These are phyloP conservation scores for Trachelipus rathkii DNA, from an alignment of 1,140 invertebrate species.

Conservation along the genomic window DNA sequence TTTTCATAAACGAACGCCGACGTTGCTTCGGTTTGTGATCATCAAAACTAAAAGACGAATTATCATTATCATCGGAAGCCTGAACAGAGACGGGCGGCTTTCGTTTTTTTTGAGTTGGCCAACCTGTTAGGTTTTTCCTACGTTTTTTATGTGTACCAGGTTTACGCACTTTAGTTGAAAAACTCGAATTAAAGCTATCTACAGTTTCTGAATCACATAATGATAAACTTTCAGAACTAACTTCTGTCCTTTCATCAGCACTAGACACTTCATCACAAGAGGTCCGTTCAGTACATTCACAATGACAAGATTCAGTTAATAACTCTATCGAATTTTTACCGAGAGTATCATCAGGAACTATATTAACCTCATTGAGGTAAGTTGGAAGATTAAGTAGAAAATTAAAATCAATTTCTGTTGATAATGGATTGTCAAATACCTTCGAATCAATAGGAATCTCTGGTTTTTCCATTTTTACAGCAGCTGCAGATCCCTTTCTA, in stretches of 20 bases:
- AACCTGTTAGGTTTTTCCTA: slow-evolving; percentile 44
- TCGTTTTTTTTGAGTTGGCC: slow-evolving; percentile 40
- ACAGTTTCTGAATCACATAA: slow-evolving; percentile 44
- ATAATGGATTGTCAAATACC: slow-evolving; percentile 41
- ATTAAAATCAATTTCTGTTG: slow-evolving; percentile 40
- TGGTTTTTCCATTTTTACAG: slow-evolving; percentile 3
- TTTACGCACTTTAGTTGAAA: slow-evolving; percentile 25
- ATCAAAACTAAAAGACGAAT: slow-evolving; percentile 39
- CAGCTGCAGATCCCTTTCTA: slow-evolving; percentile 27
- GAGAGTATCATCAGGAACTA: slow-evolving; percentile 35
- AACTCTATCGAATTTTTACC: slow-evolving; percentile 33
- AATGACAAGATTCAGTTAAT: slow-evolving; percentile 37
- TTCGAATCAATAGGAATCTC: slow-evolving; percentile 34
- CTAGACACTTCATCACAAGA: slow-evolving; percentile 45
- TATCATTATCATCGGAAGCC: slow-evolving; percentile 44
- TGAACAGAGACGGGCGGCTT: slow-evolving; percentile 30
- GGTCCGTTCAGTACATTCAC: slow-evolving; percentile 38
- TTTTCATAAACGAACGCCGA: slow-evolving; percentile 26
- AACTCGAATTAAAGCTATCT: slow-evolving; percentile 35
- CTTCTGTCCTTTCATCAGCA: slow-evolving; percentile 44
- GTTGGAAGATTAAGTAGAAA: slow-evolving; percentile 38
- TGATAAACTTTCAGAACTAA: slow-evolving; percentile 43
- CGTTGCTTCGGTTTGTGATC: slow-evolving; percentile 42
- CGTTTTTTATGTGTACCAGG: slow-evolving; percentile 40
- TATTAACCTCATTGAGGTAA: slow-evolving; percentile 28